A percentile compares a stretch with the other conserved stretches of the same genome.
Conservation (phyloP, 2,888 invertebrate genomes). For the Iphiclides podalirius region DNA sequence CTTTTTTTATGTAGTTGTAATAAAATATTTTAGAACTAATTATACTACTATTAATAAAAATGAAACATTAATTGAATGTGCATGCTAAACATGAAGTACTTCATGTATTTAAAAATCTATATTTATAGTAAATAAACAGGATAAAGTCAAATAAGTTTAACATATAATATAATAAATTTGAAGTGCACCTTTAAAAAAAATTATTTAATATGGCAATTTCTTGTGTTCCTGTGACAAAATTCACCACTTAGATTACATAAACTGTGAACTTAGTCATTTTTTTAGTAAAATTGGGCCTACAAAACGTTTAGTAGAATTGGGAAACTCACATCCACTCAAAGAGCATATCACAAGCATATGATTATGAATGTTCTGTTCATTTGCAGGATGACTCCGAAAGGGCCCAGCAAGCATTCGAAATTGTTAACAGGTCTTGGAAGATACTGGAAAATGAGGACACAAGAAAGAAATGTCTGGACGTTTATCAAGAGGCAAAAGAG, state of each 20-base stretch:
- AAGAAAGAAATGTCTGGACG: conserved; percentile 94
- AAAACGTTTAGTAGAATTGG: not conserved
- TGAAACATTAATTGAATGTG: too few species aligned
- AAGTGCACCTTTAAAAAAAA: too few species aligned
- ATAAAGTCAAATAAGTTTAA: too few species aligned
- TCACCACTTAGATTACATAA: not conserved
- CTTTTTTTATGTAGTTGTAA: too few species aligned
- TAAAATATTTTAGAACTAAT: too few species aligned
- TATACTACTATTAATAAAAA: too few species aligned
- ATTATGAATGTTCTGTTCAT: conserved; percentile 31
- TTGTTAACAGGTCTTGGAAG: conserved; percentile 97
- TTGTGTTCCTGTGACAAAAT: not conserved
- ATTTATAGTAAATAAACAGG: too few species aligned
- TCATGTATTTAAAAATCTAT: too few species aligned
- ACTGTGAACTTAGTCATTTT: not conserved
- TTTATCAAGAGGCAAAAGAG: conserved; percentile 98
- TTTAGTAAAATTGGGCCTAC: not conserved
- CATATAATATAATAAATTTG: too few species aligned
- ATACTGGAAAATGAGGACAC: conserved; percentile 97
- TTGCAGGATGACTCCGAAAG: conserved; percentile 94
- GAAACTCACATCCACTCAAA: not conserved
- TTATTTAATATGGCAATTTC: too few species aligned
- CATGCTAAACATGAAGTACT: too few species aligned
- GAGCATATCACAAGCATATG: not conserved
- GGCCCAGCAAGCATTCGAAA: conserved; percentile 95